Conservation (phyloP, 30 jellyfish, hydroid and myxozoan genomes). For the Aurelia sp. region DNA sequence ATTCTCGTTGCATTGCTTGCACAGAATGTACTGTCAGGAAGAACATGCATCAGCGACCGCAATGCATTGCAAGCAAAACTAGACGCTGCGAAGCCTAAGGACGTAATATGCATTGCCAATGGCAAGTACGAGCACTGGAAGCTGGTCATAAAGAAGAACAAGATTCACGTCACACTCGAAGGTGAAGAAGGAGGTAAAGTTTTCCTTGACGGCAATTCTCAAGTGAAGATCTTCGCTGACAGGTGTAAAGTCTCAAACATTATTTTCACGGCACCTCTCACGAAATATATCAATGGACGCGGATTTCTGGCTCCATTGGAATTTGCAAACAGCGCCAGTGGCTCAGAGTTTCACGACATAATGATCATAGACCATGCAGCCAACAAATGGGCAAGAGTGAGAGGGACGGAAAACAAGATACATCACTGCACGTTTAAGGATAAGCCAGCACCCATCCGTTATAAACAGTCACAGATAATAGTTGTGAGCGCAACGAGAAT, state of each 20-base stretch:
- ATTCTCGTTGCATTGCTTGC: too few species aligned
- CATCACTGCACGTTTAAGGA: constrained; percentile 24
- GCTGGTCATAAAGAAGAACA: neutral
- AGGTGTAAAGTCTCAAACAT: neutral
- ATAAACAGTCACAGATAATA: constrained; percentile 4
- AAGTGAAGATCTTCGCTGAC: constrained; percentile 13
- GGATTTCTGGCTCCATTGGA: constrained; percentile 15
- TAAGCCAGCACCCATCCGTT: constrained; percentile 24
- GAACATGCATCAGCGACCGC: too few species aligned
- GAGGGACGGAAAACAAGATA: constrained; percentile 17
- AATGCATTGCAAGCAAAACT: too few species aligned
- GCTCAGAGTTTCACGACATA: constrained; percentile 9
- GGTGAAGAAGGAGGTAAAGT: constrained; percentile 41
- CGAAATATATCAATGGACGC: neutral
- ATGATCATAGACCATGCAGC: constrained; percentile 13
- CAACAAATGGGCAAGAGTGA: constrained; percentile 35
- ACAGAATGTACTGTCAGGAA: too few species aligned
- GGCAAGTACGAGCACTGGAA: constrained; percentile 21
- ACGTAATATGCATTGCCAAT: constrained; percentile 23
- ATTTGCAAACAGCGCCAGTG: constrained; percentile 8
- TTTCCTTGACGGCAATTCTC: constrained; percentile 15
- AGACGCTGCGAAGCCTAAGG: constrained; percentile 7
- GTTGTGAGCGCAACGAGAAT: constrained; percentile 14
- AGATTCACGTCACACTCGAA: neutral
- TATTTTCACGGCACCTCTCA: constrained; percentile 33